A percentile compares a stretch with the other conserved stretches of the same genome.
Conservation (phyloP, 2,888 invertebrate genomes). For the Hemaris fuciformis region DNA sequence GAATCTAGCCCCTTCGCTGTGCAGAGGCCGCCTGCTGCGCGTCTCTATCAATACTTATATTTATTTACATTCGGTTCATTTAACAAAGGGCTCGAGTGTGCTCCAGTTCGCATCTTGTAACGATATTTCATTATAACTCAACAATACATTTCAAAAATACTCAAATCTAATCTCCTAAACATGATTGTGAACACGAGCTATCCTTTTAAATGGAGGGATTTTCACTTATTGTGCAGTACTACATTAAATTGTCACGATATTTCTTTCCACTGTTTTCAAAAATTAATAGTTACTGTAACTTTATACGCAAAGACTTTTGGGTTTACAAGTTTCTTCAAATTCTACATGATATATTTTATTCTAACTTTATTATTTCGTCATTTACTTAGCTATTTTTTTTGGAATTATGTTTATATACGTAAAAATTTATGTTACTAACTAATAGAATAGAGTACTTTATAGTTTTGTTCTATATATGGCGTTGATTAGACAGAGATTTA, state of each 20-base stretch:
- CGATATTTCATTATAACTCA: slow-evolving; percentile 41
- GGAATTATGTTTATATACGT: too few species aligned
- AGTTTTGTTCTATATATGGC: too few species aligned
- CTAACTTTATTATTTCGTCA: too few species aligned
- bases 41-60: slow-evolving; percentile 72
- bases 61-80: slow-evolving; percentile 80
- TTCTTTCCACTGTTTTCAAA: too few species aligned
- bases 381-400: too few species aligned
- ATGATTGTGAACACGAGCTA: slow-evolving; percentile 1
- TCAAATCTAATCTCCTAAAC: slow-evolving; percentile 16
- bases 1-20: slow-evolving; percentile 63
- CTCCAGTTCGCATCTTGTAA: slow-evolving; percentile 53
- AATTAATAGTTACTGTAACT: too few species aligned
- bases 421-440: too few species aligned
- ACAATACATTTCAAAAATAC: slow-evolving; percentile 2
- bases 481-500: not conserved
- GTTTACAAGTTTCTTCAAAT: too few species aligned
- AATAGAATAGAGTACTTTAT: too few species aligned
- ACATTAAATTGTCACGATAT: not conserved
- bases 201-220: slow-evolving; percentile 14
- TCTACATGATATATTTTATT: too few species aligned
- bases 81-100: slow-evolving; percentile 70
- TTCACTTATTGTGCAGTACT: not conserved
- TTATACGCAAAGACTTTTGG: too few species aligned
- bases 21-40: slow-evolving; percentile 61